Base-by-base conservation (phyloP, 2,113 vertebrate species). In the Periophthalmus modestus region DNA sequence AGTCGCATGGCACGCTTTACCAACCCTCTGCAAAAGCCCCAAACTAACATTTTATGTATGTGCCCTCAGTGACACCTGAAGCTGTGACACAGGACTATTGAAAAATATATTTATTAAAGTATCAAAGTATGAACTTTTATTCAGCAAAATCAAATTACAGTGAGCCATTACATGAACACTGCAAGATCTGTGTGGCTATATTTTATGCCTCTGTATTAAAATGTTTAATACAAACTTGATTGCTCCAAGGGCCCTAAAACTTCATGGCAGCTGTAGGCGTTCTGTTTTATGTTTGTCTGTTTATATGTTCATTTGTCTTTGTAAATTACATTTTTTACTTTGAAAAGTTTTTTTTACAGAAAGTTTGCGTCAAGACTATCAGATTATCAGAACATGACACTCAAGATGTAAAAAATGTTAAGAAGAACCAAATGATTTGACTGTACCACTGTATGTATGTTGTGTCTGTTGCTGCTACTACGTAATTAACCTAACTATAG, bases 1-100 rank as follows among this genome's bases (percentile, higher is more conserved):
- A 66, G 50, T 21, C 54, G 82, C 82, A 70, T 77, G 80, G 74
- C 80, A 50, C 14, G 71, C 72, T 79, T 72, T 50, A 75, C 69
- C 80, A 57, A 6, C 59, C 39, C 66, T 46, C 62, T 70, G 58
- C 79, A 65, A 19, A 43, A 58, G 33, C 23, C 7, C 28, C 13
- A 6, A 48, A 67, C 21, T 39, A 65, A 48, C 66, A 48, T 28
- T 28, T 28, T 28, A 28, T 48, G 39, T 23, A 24, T 48, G 21
- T 47, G 19, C 43, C 43, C 46, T 15, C 18, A 65, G 11, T n/a
- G 62, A 65, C 34, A 39, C 62, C 34, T 65, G 43, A 65, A 65
- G 62, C 33, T 65, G 62, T 65, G 62, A 36, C 5, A 65, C 34
- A 65, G 33, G 14, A 18, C 4, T 14, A 36, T 34, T 5, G 34